These are phyloP conservation scores for Capitella teleta DNA, from an alignment of 1,140 invertebrate species.

Conservation along the genomic window DNA sequence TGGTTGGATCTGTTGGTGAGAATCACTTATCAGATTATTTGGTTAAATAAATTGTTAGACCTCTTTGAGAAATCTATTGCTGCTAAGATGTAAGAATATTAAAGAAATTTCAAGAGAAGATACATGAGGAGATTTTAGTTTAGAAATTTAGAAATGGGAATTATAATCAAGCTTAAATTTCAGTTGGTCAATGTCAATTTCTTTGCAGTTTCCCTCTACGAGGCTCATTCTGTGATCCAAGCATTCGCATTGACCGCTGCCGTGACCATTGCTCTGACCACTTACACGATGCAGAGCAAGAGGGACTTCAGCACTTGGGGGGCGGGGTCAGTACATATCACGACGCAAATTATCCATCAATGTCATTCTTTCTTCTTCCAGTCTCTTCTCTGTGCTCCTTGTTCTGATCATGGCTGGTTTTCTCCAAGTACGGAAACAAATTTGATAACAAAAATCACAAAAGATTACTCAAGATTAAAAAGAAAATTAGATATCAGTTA, in stretches of 20 bases:
- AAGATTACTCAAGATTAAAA: too few relatives aligned
- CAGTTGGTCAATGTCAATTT: neutral
- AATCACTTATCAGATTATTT: too few relatives aligned
- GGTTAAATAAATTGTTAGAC: too few relatives aligned
- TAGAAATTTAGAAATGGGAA: too few relatives aligned
- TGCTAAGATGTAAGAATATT: too few relatives aligned
- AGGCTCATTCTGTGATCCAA: constrained; percentile 58
- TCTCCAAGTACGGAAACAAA: constrained; percentile 35
- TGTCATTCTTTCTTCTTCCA: constrained; percentile 27
- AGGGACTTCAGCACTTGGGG: constrained; percentile 64
- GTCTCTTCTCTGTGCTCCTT: constrained; percentile 57
- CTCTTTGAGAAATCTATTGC: too few relatives aligned
- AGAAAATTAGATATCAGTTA: neutral
- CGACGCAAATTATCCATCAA: neutral
- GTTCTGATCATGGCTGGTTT: constrained; percentile 60
- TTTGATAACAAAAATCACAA: neutral
- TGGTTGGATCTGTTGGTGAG: constrained; percentile 1
- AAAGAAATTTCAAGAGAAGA: too few relatives aligned
- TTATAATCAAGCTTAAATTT: too few relatives aligned
- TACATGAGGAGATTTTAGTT: too few relatives aligned
- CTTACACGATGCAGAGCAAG: constrained; percentile 71
- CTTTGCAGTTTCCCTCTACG: constrained; percentile 56
- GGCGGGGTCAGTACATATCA: constrained; percentile 51
- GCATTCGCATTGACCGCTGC: constrained; percentile 61
- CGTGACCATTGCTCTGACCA: constrained; percentile 58